Base-by-base conservation (phyloP, 2,888 invertebrate species). In the Aporophyla lueneburgensis region DNA sequence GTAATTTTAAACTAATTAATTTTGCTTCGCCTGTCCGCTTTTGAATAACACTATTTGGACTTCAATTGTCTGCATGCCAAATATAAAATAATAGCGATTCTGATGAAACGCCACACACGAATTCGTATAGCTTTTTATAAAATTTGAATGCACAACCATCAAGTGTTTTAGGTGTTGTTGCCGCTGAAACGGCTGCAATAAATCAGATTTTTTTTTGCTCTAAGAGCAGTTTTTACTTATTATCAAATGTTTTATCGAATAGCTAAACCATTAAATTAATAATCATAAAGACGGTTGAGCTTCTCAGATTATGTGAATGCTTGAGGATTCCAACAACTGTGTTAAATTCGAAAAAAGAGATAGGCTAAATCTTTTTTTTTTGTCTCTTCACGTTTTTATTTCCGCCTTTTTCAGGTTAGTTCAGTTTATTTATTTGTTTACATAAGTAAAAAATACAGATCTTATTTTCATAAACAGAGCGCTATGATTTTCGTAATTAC, bases 1-100 rank as follows among this genome's bases (percentile, higher is more conserved):
- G 87, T 88, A 90, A 91, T 91, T 91, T 92, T 88, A 90, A 81
- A 90, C 89, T 91, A 93, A 93, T 93, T 93, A 92, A 92, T 92
- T 93, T 91, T 83, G 86, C 77, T 80, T 74, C 81, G 86, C 86
- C 85, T 87, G 86, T 86, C 86, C 40, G 73, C 84, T 84, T 90
- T 88, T 86, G 84, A 84, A 80, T 81, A 80, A 80, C 78, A 86
- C 83, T 90, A 86, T 91, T 90, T 89, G 88, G 88, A 89, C 87
- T 86, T 82, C 80, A 87, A 86, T 89, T 89, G 87, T 88, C 83
- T 86, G 79, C 71, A 76, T 80, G 83, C 71, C 84, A 87, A 88
- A 86, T 88, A 80, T 81, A 80, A 83, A 88, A 84, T 78, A 77
- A 86, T 79, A 65, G 74, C 62, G 63, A 80, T 75, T 83, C 72